Evolutionary conservation across 2,113 vertebrate species (phyloP).

Genomic region (Corythoichthys haematopterus): DNA sequence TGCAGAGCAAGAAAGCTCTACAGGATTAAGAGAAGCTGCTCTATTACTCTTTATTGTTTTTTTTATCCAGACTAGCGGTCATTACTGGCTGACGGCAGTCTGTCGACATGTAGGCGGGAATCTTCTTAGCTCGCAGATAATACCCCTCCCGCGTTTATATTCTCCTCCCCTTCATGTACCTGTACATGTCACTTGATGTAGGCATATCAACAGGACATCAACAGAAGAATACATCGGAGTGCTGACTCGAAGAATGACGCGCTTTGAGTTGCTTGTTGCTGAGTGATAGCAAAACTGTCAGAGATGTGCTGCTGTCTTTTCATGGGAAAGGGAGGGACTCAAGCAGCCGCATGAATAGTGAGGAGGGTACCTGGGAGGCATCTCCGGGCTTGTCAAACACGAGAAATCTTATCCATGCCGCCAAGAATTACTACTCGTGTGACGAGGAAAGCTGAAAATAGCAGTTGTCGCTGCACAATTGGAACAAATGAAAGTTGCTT

Average conservation of each 20-base stretch:
- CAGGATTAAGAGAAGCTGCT: slow-evolving; percentile 46
- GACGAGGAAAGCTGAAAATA: slow-evolving; percentile 44
- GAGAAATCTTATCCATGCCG: slow-evolving; percentile 50
- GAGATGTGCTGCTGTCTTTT: slow-evolving; percentile 46
- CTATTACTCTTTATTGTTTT: slow-evolving; percentile 28
- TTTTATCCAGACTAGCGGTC: slow-evolving; percentile 44
- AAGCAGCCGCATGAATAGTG: slow-evolving; percentile 40
- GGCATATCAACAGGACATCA: slow-evolving; percentile 8
- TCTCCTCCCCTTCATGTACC: slow-evolving; percentile 16
- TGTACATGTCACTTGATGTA: slow-evolving; percentile 11
- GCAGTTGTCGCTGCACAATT: slow-evolving; percentile 59
- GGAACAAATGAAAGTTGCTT: slow-evolving; percentile 61
- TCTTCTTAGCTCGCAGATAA: slow-evolving; percentile 52
- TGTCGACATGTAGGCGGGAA: slow-evolving; percentile 41
- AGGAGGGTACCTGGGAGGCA: slow-evolving; percentile 55
- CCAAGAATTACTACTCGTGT: slow-evolving; percentile 45
- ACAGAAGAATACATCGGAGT: slow-evolving; percentile 30
- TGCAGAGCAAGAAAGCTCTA: slow-evolving; percentile 31
- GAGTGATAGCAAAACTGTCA: slow-evolving; percentile 63
- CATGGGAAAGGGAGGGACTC: slow-evolving; percentile 51
- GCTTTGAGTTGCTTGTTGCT: slow-evolving; percentile 44
- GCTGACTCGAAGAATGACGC: slow-evolving; percentile 56
- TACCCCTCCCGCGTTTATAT: slow-evolving; percentile 9
- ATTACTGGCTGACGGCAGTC: slow-evolving; percentile 45
- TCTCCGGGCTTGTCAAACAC: slow-evolving; percentile 55